Base-by-base conservation (phyloP, 2,113 vertebrate genomes). In the Campylomormyrus numenius region DNA sequence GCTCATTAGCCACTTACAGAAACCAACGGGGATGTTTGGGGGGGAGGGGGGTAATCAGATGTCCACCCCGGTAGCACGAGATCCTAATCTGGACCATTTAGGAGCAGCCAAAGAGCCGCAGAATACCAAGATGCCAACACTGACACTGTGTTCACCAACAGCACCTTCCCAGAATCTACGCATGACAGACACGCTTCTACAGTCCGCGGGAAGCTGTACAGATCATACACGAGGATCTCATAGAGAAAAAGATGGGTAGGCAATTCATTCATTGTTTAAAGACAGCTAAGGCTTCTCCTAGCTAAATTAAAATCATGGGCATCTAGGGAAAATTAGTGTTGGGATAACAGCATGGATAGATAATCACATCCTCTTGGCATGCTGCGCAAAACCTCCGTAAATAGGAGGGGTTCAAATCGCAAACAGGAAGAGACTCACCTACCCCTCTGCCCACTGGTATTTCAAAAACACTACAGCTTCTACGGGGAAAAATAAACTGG, bases 1-100 rank as follows among this genome's bases (percentile, higher is more conserved):
- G 39, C 50, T 19, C 13, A 56, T 84, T 88, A 89, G 89, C 91
- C 90, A 49, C 11, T 84, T 42, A 85, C 11, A 39, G 31, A 42
- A 70, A 27, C 52, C n/a, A 24, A 45, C 24, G 21, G 17, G 80
- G 80, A 48, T 15, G 42, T 84, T 48, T 21, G 19, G 19, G 53
- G 19, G 42, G 80, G 56, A 2, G 83, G 19, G 17, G 35, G 19
- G 42, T 48, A n/a, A 85, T 85, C 42, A 48, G 42, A 48, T 85
- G 83, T 85, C 45, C n/a, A 46, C 19, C 39, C 80, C 6, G 0
- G 21, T 48, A 85, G 80, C 17, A 85, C 35, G 21, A 48, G 83
- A 3, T 48, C 21, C 24, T 11, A 46, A 42, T 85, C 83, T 46
- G 39, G 45, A 9, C 45, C 8, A 85, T 48, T 85, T 85, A 85